Conservation (phyloP, 2,113 vertebrate species). For the Calyptomena viridis region DNA sequence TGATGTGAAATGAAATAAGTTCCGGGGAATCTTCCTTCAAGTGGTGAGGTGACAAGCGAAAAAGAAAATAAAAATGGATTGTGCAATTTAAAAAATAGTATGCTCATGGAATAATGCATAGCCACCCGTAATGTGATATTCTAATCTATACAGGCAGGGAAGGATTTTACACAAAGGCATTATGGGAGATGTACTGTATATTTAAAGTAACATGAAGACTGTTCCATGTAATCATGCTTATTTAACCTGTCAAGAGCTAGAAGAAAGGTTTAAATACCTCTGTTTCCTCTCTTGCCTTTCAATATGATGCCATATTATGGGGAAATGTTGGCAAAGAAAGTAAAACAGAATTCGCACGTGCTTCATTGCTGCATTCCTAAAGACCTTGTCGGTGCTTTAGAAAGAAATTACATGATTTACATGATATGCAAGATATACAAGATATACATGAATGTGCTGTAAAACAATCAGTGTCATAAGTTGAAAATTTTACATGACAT, state of each 20-base stretch:
- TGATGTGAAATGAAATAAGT: background rate
- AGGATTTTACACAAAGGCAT: background rate
- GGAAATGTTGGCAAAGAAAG: background rate
- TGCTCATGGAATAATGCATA: background rate
- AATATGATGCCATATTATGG: background rate
- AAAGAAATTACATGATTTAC: too few species aligned
- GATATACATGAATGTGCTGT: background rate
- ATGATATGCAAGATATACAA: too few species aligned
- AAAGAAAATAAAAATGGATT: constrained; percentile 25
- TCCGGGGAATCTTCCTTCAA: constrained; percentile 29
- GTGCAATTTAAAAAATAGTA: constrained; percentile 1
- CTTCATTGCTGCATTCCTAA: background rate
- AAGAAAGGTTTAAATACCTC: background rate
- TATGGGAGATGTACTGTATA: background rate
- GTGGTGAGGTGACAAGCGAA: constrained; percentile 9
- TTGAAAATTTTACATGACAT: background rate
- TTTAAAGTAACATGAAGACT: background rate
- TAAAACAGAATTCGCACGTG: background rate
- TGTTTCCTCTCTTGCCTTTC: background rate
- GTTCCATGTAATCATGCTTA: background rate
- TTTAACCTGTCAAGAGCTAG: background rate
- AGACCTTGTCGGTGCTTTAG: background rate
- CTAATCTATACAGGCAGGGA: background rate
- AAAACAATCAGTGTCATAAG: background rate
- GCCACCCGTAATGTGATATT: background rate